phyloP scores from a whole-genome alignment of 2,797 vertebrate genomes.

The Loris lydekkerianus region DNA sequence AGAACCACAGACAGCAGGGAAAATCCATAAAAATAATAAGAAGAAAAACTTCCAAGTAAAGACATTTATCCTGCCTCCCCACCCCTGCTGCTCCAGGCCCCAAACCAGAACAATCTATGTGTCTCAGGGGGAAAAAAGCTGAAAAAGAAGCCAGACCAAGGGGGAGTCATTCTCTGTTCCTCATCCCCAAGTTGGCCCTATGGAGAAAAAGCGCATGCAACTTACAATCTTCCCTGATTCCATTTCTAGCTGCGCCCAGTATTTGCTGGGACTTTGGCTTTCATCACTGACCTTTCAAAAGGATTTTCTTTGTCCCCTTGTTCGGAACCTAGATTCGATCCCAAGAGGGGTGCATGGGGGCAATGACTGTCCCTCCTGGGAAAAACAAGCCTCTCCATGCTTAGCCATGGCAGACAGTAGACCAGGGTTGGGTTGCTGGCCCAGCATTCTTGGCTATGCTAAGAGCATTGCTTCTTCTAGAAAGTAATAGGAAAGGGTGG shows the following conservation, averaged over 20 bases:
- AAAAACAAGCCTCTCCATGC: background rate
- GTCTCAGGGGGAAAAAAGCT: background rate
- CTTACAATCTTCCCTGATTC: background rate
- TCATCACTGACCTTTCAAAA: background rate
- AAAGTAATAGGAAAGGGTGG: background rate
- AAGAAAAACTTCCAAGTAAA: background rate
- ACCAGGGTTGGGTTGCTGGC: background rate
- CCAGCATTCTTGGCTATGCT: background rate
- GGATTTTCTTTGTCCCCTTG: background rate
- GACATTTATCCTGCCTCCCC: background rate
- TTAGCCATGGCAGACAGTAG: rapidly evolving
- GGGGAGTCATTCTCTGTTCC: background rate
- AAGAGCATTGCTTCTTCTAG: background rate
- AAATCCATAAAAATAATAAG: background rate
- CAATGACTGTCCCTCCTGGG: background rate
- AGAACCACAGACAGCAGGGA: background rate
- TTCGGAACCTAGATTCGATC: background rate
- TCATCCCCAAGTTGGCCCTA: background rate
- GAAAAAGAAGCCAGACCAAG: slow-evolving; percentile 17
- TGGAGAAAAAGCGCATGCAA: background rate
- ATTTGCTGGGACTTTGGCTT: slow-evolving; percentile 42
- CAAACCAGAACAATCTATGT: background rate
- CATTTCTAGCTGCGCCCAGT: background rate
- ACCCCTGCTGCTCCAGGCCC: rapidly evolving
- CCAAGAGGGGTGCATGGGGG: background rate